Conservation (phyloP, 2,113 vertebrate species). For the Promerops cafer region DNA sequence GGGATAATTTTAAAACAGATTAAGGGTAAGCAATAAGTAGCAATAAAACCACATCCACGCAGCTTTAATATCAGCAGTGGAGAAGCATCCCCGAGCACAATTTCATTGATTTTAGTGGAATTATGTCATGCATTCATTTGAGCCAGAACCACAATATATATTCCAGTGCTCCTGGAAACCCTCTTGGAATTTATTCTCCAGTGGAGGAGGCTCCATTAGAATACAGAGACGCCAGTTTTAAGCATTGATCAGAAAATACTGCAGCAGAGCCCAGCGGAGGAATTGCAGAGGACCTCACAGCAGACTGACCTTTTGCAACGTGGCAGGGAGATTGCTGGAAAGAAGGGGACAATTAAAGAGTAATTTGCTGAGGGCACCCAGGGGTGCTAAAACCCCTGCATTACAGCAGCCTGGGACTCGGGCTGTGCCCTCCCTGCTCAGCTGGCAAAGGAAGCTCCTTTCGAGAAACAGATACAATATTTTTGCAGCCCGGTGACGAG, state of each 20-base stretch:
- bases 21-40: background rate
- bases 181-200: background rate
- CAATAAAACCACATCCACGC: background rate
- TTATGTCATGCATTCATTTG: slow-evolving; percentile 4
- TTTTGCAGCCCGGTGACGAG: background rate
- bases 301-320: background rate
- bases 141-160: background rate
- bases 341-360: background rate
- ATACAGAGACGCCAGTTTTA: background rate
- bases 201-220: background rate
- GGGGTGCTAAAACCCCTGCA: background rate
- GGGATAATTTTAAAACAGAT: background rate
- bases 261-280: background rate
- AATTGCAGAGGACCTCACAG: background rate
- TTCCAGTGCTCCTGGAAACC: background rate
- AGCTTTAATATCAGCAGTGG: background rate
- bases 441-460: background rate
- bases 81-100: background rate
- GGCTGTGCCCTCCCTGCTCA: background rate
- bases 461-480: background rate
- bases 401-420: background rate
- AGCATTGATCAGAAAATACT: background rate
- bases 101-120: slow-evolving; percentile 25
- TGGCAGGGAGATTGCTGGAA: background rate
- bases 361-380: background rate